Evolutionary conservation across 2,888 invertebrate species (phyloP).

Genomic region (Drosophila infuscata): DNA sequence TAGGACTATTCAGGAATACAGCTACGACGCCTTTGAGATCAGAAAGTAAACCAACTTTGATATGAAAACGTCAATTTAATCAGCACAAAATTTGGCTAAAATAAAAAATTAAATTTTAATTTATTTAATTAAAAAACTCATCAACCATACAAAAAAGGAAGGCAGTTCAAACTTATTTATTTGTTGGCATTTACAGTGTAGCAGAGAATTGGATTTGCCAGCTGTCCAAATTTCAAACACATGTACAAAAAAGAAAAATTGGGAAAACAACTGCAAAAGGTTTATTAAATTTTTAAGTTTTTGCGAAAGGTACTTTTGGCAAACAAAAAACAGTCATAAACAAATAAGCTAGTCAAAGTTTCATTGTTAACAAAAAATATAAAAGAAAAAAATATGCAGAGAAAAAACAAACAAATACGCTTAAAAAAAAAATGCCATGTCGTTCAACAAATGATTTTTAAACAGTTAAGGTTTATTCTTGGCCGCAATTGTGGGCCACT

Average conservation of each 20-base stretch:
- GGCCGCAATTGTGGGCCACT: constrained; percentile 69
- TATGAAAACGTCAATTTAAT: not conserved
- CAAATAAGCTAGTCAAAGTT: too few relatives aligned
- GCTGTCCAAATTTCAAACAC: constrained; percentile 13
- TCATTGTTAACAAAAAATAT: too few relatives aligned
- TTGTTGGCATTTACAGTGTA: constrained; percentile 17
- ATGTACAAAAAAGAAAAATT: constrained; percentile 3
- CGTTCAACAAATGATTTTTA: constrained; percentile 49
- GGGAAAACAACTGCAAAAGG: constrained; percentile 11
- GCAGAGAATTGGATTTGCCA: not conserved
- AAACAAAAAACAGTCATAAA: constrained; percentile 28
- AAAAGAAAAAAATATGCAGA: constrained; percentile 9
- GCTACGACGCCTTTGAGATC: constrained; percentile 3
- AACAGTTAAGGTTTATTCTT: constrained; percentile 1
- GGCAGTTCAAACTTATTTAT: not conserved
- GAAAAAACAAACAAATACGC: constrained; percentile 3
- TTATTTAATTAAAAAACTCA: not conserved
- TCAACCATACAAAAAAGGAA: not conserved
- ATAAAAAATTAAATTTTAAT: not conserved
- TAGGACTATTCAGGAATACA: not conserved
- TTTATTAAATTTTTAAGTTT: constrained; percentile 20
- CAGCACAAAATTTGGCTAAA: not conserved
- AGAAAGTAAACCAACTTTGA: not conserved
- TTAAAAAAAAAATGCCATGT: constrained; percentile 29
- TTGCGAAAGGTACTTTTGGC: constrained; percentile 32